A percentile compares a stretch with the other conserved stretches of the same genome.
These are phyloP conservation scores for Sapayoa aenigma DNA, from an alignment of 2,113 vertebrate species.

Conservation along the genomic window DNA sequence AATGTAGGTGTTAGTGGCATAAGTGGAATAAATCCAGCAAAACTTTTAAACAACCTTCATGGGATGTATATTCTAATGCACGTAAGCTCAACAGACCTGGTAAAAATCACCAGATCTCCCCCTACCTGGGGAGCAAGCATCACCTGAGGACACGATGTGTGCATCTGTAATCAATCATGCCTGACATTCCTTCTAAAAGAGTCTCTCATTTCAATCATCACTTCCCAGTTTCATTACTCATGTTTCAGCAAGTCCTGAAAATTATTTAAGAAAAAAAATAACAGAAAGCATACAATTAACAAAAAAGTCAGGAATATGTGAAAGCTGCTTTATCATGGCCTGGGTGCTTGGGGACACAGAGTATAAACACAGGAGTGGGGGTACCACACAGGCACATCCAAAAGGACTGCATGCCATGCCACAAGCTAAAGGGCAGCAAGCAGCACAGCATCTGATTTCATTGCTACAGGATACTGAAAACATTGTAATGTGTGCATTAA, in stretches of 20 bases:
- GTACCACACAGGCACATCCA: background rate
- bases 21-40: background rate
- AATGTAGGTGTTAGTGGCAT: background rate
- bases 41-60: background rate
- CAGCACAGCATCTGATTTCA: background rate
- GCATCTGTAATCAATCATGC: background rate
- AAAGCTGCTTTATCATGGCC: background rate
- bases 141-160: fast-evolving
- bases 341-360: background rate
- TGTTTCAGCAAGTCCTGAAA: background rate
- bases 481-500: background rate
- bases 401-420: background rate
- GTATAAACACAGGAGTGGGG: background rate
- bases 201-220: background rate
- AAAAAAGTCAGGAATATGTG: background rate
- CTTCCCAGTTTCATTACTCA: background rate
- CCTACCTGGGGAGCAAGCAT: fast-evolving
- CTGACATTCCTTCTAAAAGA: background rate
- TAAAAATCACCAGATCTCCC: background rate
- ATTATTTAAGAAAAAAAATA: background rate
- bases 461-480: background rate
- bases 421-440: background rate
- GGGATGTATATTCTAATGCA: background rate
- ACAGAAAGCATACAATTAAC: background rate
- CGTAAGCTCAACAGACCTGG: background rate